Evolutionary conservation across 2,888 invertebrate genomes (phyloP).

Genomic region (Plebejus argus): DNA sequence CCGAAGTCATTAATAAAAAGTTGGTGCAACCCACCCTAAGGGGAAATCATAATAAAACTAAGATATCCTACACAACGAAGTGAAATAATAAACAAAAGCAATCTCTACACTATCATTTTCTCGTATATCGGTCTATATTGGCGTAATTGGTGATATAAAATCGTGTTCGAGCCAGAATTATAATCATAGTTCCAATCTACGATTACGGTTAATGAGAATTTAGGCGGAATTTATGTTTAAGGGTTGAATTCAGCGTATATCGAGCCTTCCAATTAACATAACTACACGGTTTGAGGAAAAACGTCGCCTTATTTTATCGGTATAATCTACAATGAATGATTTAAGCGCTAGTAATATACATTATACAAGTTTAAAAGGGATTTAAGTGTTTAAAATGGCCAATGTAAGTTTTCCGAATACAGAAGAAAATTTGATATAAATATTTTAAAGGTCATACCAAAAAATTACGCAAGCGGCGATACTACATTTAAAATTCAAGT

Average conservation of each 20-base stretch:
- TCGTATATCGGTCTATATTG: background rate
- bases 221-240: constrained; percentile 21
- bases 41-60: background rate
- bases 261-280: background rate
- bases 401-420: too few species aligned
- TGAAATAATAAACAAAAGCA: constrained; percentile 11
- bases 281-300: background rate
- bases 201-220: constrained; percentile 27
- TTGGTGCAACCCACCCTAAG: too few species aligned
- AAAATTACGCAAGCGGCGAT: too few species aligned
- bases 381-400: background rate
- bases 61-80: background rate
- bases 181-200: constrained; percentile 24
- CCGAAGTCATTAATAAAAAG: too few species aligned
- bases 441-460: too few species aligned
- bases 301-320: background rate
- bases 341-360: too few species aligned
- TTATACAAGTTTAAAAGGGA: background rate
- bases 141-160: constrained; percentile 25
- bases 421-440: too few species aligned
- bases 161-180: constrained; percentile 26
- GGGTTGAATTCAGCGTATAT: background rate
- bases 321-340: background rate
- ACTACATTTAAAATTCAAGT: too few species aligned
- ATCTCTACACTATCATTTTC: background rate